Evolutionary conservation across 2,113 vertebrate species (phyloP).

Genomic region (Nothobranchius furzeri): DNA sequence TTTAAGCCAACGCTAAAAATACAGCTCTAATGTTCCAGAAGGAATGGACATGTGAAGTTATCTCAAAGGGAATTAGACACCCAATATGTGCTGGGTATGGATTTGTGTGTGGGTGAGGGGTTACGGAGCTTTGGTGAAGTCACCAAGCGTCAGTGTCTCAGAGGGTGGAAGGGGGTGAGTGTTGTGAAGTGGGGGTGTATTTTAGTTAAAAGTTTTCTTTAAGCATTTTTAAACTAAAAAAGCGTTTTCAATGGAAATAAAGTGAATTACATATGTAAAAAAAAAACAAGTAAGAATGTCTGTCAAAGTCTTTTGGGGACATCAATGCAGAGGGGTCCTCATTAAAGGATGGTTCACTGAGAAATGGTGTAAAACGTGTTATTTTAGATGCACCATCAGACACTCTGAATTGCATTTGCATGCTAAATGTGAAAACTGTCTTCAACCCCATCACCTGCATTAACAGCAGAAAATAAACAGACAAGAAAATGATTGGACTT

Average conservation of each 20-base stretch:
- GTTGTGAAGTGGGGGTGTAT: slow-evolving; percentile 12
- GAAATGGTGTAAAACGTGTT: too few relatives aligned
- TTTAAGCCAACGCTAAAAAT: slow-evolving; percentile 73
- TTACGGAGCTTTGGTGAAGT: slow-evolving; percentile 49
- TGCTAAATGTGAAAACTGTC: too few relatives aligned
- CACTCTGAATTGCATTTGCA: too few relatives aligned
- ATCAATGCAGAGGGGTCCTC: too few relatives aligned
- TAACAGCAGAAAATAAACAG: too few relatives aligned
- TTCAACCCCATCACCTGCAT: too few relatives aligned
- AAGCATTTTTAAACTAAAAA: slow-evolving; percentile 3
- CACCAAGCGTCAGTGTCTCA: slow-evolving; percentile 36
- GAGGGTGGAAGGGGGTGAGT: slow-evolving; percentile 36
- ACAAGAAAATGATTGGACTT: too few relatives aligned
- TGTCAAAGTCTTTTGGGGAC: too few relatives aligned
- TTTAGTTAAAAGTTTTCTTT: slow-evolving; percentile 40
- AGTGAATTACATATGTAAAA: neutral
- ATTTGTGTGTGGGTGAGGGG: slow-evolving; percentile 69
- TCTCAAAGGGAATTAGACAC: slow-evolving; percentile 73
- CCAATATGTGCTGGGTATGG: slow-evolving; percentile 68
- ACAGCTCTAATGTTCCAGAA: slow-evolving; percentile 64
- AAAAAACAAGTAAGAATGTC: too few relatives aligned
- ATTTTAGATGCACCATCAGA: too few relatives aligned
- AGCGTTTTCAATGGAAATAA: neutral
- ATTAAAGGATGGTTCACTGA: too few relatives aligned
- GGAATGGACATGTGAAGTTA: slow-evolving; percentile 68